phyloP scores from a whole-genome alignment of 2,797 vertebrate genomes.

The Octomys mimax region DNA sequence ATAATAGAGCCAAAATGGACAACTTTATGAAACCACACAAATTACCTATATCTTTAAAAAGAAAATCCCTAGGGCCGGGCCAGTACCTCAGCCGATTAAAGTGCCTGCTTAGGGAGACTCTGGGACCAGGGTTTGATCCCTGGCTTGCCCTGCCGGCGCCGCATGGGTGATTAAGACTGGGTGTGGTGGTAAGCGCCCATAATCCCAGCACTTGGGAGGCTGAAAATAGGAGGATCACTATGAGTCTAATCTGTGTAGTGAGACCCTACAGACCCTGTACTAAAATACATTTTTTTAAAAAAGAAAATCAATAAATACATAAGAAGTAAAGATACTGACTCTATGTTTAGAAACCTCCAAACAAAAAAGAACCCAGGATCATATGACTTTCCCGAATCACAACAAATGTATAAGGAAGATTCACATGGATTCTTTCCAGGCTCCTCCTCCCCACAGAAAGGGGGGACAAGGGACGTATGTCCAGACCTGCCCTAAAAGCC shows the following conservation, averaged over 20 bases:
- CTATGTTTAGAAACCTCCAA: not conserved
- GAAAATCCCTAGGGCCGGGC: not conserved
- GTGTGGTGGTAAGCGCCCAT: no score
- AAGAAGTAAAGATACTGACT: not conserved
- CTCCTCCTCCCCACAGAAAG: not conserved
- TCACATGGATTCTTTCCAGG: not conserved
- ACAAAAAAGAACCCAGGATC: not conserved
- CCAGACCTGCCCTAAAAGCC: not conserved
- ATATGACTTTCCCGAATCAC: not conserved
- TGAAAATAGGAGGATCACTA: no score
- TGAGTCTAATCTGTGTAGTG: no score
- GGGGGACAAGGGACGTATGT: not conserved
- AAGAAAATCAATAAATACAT: not conserved
- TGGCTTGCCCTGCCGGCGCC: no score
- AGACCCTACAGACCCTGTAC: no score
- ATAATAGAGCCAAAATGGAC: not conserved
- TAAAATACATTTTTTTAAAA: not conserved
- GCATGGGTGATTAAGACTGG: no score
- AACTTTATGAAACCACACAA: slow-evolving; percentile 1
- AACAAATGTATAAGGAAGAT: not conserved
- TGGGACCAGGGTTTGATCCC: no score
- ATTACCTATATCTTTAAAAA: not conserved
- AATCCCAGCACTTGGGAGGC: no score
- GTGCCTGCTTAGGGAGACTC: no score
- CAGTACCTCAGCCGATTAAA: no score